phyloP scores from a whole-genome alignment of 2,888 invertebrate species.

The Panopea generosa region DNA sequence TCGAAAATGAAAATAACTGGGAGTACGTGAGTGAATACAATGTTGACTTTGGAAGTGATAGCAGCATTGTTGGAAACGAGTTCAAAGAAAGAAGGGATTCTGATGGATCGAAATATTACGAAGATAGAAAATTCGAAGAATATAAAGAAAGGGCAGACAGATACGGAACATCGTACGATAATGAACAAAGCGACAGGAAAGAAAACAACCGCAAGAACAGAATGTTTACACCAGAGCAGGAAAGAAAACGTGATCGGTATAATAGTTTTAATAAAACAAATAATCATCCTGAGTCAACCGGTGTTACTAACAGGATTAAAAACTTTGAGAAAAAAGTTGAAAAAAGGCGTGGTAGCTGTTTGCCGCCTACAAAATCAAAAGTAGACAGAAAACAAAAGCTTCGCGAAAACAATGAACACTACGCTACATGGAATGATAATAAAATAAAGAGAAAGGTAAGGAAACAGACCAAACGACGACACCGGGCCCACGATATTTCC shows the following conservation, averaged over 20 bases:
- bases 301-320: not conserved
- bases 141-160: not conserved
- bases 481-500: slow-evolving; percentile 10
- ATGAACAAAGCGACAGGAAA: not conserved
- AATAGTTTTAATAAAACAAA: too few species aligned
- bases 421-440: slow-evolving; percentile 12
- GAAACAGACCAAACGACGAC: slow-evolving; percentile 28
- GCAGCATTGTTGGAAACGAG: slow-evolving; percentile 36
- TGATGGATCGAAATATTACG: not conserved
- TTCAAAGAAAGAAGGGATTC: slow-evolving; percentile 26
- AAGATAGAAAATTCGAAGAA: slow-evolving; percentile 32
- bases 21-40: slow-evolving; percentile 56
- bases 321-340: slow-evolving; percentile 4
- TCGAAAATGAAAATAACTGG: slow-evolving; percentile 25
- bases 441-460: slow-evolving; percentile 25
- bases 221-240: not conserved
- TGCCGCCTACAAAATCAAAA: not conserved
- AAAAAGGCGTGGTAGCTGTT: slow-evolving; percentile 25
- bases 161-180: not conserved
- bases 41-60: slow-evolving; percentile 43
- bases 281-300: not conserved
- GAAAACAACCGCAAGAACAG: not conserved
- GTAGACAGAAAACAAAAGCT: not conserved
- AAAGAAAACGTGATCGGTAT: not conserved
- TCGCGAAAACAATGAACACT: slow-evolving; percentile 7